Conservation (phyloP, 1,140 invertebrate species). For the Ips typographus region DNA sequence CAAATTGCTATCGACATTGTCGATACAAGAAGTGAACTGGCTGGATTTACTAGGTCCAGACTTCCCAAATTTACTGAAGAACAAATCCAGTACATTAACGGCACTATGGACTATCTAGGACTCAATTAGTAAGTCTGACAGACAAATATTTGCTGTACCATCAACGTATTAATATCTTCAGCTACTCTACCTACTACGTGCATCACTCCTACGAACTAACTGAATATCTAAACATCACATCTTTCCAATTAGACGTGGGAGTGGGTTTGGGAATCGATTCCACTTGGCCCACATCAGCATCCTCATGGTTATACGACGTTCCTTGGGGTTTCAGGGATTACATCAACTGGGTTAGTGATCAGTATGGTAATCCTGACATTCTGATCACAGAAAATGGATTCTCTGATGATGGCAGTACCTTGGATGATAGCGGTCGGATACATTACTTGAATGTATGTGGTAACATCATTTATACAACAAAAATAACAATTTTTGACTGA, state of each 20-base stretch:
- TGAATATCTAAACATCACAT: neutral
- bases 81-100: constrained; percentile 50
- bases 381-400: constrained; percentile 41
- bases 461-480: neutral
- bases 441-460: constrained; percentile 19
- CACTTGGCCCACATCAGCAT: constrained; percentile 7
- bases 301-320: constrained; percentile 49
- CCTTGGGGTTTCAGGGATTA: constrained; percentile 58
- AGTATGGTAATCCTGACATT: constrained; percentile 60
- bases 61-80: constrained; percentile 60
- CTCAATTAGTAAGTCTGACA: constrained; percentile 53
- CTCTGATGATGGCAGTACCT: constrained; percentile 18
- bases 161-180: constrained; percentile 8
- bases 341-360: constrained; percentile 61
- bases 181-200: constrained; percentile 37
- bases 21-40: constrained; percentile 55
- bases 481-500: neutral
- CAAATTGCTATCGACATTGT: constrained; percentile 56
- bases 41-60: constrained; percentile 58
- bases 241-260: constrained; percentile 4
- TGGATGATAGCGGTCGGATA: constrained; percentile 29
- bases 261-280: neutral
- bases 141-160: neutral
- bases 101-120: constrained; percentile 58
- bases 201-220: neutral